Evolutionary conservation across 2,888 invertebrate species (phyloP).

Genomic region (Macropis europaea): DNA sequence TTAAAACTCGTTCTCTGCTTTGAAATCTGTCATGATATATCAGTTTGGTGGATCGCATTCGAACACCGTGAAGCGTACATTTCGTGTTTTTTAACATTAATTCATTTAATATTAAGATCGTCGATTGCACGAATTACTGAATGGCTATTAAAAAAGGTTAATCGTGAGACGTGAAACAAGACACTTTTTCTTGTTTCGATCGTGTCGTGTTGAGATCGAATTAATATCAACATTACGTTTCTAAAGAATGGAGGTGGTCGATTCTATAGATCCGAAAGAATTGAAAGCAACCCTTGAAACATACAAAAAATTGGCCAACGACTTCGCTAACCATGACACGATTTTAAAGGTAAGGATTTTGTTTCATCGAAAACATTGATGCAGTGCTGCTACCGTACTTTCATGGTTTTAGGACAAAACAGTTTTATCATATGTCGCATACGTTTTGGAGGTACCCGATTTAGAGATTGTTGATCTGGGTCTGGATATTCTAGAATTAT

Average conservation of each 20-base stretch:
- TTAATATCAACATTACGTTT: constrained; percentile 53
- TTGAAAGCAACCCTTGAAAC: constrained; percentile 74
- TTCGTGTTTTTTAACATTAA: not conserved
- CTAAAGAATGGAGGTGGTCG: constrained; percentile 69
- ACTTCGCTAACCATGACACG: constrained; percentile 77
- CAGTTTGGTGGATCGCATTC: not conserved
- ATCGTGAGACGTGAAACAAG: not conserved
- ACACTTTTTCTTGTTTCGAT: not conserved
- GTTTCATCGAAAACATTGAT: not conserved
- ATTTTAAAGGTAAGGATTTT: constrained; percentile 74
- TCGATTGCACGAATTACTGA: not conserved
- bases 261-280: constrained; percentile 73
- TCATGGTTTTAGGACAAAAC: constrained; percentile 74
- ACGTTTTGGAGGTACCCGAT: constrained; percentile 75
- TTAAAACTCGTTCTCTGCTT: constrained; percentile 2
- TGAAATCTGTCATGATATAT: constrained; percentile 27
- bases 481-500: constrained; percentile 74
- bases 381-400: not conserved
- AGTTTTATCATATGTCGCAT: constrained; percentile 76
- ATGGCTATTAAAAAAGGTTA: not conserved
- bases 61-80: not conserved
- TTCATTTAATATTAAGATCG: constrained; percentile 6
- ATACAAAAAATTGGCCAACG: constrained; percentile 76
- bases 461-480: constrained; percentile 72
- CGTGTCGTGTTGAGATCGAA: not conserved